Percentiles rank a stretch among this genome's conserved stretches.
These are phyloP conservation scores for Iguana delicatissima DNA, from an alignment of 2,797 vertebrate genomes.

Conservation along the genomic window DNA sequence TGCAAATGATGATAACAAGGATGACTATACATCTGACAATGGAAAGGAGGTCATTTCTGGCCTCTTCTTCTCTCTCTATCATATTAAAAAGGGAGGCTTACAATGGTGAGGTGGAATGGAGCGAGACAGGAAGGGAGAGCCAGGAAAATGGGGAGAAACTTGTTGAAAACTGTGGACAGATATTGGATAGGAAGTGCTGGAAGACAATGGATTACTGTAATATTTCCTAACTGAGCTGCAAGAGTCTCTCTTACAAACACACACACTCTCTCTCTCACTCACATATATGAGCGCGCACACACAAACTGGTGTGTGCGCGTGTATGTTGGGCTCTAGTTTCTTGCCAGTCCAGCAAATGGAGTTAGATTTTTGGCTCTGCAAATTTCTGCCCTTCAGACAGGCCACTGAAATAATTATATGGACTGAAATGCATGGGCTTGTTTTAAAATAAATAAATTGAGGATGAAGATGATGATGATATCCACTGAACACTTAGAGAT, in stretches of 20 bases:
- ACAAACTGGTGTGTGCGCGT: too few species aligned
- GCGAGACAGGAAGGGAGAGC: conserved; percentile 17
- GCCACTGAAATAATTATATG: too few species aligned
- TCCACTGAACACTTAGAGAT: too few species aligned
- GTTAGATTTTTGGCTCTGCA: too few species aligned
- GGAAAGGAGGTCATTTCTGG: background rate
- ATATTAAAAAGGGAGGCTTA: background rate
- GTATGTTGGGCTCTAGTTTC: too few species aligned
- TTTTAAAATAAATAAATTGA: too few species aligned
- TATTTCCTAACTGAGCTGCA: background rate
- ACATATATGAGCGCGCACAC: too few species aligned
- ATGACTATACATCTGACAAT: background rate
- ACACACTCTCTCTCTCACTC: background rate
- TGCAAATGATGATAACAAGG: background rate
- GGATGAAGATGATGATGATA: too few species aligned
- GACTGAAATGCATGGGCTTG: too few species aligned
- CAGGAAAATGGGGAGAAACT: conserved; percentile 1
- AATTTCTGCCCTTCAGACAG: too few species aligned
- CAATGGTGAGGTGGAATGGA: background rate
- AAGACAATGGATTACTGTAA: background rate
- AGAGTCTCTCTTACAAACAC: background rate
- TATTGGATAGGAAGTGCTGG: conserved; percentile 5
- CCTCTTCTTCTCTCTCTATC: background rate
- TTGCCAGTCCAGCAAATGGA: too few species aligned
- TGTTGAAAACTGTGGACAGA: conserved; percentile 11